phyloP scores from a whole-genome alignment of 2,113 vertebrate species.

The Bos indicus region DNA sequence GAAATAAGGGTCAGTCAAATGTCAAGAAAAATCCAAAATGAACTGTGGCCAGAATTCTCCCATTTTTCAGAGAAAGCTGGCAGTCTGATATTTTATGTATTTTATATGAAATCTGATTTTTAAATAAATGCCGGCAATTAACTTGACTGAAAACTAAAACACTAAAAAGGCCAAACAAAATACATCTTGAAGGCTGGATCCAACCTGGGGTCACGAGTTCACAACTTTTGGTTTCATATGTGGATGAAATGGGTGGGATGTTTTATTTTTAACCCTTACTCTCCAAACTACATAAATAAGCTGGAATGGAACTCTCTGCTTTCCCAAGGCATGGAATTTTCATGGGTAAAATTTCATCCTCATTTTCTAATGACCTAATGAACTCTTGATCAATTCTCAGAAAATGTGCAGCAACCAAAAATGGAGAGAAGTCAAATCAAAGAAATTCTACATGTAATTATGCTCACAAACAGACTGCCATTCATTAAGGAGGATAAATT shows the following conservation, averaged over 20 bases:
- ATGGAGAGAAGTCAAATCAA: background rate
- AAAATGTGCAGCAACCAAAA: background rate
- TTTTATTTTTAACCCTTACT: background rate
- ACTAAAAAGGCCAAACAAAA: background rate
- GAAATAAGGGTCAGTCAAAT: background rate
- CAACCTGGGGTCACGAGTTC: background rate
- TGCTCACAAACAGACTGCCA: background rate
- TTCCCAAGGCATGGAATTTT: background rate
- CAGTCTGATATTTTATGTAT: background rate
- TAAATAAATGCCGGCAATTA: background rate
- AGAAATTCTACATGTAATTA: background rate
- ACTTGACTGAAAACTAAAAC: background rate
- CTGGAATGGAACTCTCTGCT: background rate
- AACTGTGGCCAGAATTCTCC: background rate
- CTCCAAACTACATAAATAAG: background rate
- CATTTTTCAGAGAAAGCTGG: background rate
- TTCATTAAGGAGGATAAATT: background rate
- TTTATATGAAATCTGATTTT: constrained; percentile 12
- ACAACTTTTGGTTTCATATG: background rate
- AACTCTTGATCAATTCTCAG: background rate
- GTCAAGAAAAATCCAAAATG: background rate
- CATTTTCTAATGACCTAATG: background rate
- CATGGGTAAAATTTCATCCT: background rate
- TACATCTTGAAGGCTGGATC: background rate
- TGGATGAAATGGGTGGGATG: background rate